A percentile compares a stretch with the other conserved stretches of the same genome.
phyloP scores from a whole-genome alignment of 1,140 invertebrate species.

The Episyrphus balteatus region DNA sequence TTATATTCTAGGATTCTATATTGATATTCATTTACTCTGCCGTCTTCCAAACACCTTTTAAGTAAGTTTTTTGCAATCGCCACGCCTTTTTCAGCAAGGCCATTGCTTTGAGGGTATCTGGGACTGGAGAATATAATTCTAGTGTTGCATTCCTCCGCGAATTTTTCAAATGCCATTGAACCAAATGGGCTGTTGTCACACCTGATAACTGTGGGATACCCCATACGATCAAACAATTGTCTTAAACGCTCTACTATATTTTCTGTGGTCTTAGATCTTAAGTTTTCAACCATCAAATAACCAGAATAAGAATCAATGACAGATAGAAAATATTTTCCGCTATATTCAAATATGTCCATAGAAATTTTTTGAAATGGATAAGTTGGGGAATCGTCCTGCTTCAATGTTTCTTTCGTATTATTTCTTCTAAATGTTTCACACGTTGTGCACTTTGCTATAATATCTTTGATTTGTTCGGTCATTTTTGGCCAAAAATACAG shows the following conservation, averaged over 20 bases:
- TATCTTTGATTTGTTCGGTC: slow-evolving; percentile 4
- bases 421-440: slow-evolving; percentile 9
- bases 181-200: slow-evolving; percentile 3
- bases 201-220: slow-evolving; percentile 2
- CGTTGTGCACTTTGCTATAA: background rate
- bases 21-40: background rate
- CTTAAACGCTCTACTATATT: background rate
- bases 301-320: slow-evolving; percentile 3
- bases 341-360: slow-evolving; percentile 5
- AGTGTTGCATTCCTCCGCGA: background rate
- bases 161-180: background rate
- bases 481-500: slow-evolving; percentile 5
- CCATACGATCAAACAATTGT: background rate
- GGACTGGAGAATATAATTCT: too few relatives aligned
- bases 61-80: slow-evolving; percentile 6
- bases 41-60: background rate
- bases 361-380: slow-evolving; percentile 2
- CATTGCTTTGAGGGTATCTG: background rate
- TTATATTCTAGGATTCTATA: slow-evolving; percentile 5
- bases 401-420: slow-evolving; percentile 7
- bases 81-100: slow-evolving; percentile 4
- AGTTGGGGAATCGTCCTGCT: slow-evolving; percentile 1
- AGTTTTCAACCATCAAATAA: background rate
- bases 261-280: background rate
- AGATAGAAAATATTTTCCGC: too few relatives aligned